Percentiles rank a stretch among this genome's conserved stretches.
phyloP scores from a whole-genome alignment of 2,797 vertebrate species.

The Melanotaenia maccullochi region DNA sequence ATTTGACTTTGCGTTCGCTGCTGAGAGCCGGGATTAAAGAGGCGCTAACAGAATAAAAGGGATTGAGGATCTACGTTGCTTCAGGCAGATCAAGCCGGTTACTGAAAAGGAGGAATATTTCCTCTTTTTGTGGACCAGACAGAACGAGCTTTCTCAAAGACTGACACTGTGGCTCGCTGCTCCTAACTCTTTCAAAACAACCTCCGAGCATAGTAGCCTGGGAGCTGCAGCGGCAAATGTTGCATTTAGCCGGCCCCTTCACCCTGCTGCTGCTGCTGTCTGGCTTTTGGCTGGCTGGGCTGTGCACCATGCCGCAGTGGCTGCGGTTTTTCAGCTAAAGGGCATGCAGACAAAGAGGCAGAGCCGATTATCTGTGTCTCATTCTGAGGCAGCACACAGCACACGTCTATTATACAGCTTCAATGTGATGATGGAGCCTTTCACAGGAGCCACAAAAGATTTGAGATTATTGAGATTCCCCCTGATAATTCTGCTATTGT shows the following conservation, averaged over 20 bases:
- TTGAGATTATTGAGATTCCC: conserved; percentile 69
- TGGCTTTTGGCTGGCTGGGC: conserved; percentile 54
- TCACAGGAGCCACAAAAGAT: conserved; percentile 72
- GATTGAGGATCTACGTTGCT: conserved; percentile 62
- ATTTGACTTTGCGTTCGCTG: conserved; percentile 64
- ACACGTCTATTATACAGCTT: conserved; percentile 59
- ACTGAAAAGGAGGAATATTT: conserved; percentile 51
- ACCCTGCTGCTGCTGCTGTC: conserved; percentile 34
- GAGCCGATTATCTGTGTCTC: conserved; percentile 73
- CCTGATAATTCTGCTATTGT: conserved; percentile 65
- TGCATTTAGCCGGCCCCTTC: conserved; percentile 55
- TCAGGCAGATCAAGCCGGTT: conserved; percentile 53
- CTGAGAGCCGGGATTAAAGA: conserved; percentile 68
- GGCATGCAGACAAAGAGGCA: conserved; percentile 70
- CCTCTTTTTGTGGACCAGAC: conserved; percentile 43
- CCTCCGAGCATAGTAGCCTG: conserved; percentile 63
- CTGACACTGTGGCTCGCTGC: conserved; percentile 25
- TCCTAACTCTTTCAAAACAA: conserved; percentile 50
- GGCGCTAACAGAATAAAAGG: conserved; percentile 67
- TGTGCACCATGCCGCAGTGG: conserved; percentile 46
- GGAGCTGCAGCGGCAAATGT: conserved; percentile 55
- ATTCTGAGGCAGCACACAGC: conserved; percentile 59
- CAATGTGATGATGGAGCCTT: conserved; percentile 61
- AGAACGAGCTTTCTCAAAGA: conserved; percentile 57
- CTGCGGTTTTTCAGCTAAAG: conserved; percentile 68